These are phyloP conservation scores for Tadarida brasiliensis DNA, from an alignment of 2,797 vertebrate species.

Conservation along the genomic window DNA sequence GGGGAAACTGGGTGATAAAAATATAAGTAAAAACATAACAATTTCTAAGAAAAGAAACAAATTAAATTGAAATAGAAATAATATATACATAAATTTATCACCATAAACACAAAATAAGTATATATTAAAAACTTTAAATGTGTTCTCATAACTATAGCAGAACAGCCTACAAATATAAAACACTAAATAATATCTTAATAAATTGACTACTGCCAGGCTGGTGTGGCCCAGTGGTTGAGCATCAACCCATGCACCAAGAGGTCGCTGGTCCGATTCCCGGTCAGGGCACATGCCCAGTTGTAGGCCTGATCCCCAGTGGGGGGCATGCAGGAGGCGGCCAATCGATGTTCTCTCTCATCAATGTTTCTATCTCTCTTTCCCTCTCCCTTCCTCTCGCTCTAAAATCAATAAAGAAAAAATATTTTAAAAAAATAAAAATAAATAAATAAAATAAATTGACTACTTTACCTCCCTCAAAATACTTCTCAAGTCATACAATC, in stretches of 20 bases:
- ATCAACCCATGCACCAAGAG: too few relatives aligned
- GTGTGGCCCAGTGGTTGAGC: too few relatives aligned
- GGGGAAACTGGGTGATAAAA: background rate
- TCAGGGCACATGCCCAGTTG: too few relatives aligned
- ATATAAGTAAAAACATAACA: background rate
- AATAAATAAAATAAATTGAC: background rate
- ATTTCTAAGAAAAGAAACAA: background rate
- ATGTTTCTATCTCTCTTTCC: too few relatives aligned
- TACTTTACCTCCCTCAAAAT: background rate
- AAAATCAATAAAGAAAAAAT: too few relatives aligned
- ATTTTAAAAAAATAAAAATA: too few relatives aligned
- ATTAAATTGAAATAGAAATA: conserved; percentile 4
- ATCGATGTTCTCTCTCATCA: too few relatives aligned
- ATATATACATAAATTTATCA: background rate
- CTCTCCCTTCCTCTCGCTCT: too few relatives aligned
- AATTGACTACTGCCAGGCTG: background rate
- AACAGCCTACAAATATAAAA: background rate
- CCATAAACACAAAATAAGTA: background rate
- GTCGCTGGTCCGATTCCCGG: too few relatives aligned
- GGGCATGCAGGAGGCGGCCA: too few relatives aligned
- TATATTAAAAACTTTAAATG: background rate
- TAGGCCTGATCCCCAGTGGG: too few relatives aligned
- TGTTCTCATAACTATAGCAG: background rate
- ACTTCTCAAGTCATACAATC: background rate
- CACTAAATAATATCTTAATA: background rate